Evolutionary conservation across 2,113 vertebrate species (phyloP), one percentile per base, ranked within the genome.

Genomic region (Ceyx melanurus): DNA sequence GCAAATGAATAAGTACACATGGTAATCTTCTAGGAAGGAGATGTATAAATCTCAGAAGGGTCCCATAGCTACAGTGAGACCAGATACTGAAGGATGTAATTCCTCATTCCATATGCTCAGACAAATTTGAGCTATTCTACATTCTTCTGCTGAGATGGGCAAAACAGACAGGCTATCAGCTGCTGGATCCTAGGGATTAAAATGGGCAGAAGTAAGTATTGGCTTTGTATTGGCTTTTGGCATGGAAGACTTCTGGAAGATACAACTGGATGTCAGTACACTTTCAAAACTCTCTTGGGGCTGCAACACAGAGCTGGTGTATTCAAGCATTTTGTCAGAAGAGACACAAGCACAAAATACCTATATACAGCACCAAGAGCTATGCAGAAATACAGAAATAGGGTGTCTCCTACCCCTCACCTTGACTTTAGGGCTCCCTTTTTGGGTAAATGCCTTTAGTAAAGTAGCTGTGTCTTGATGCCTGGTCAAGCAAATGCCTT

Each of bases 351-450:
- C 13, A 58, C 23, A 33, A 60, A 76, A 37, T n/a, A 35, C 0
- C 0, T 28, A 20, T 19, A 28, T 5, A 18, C 1, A 18, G 6
- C 26, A 31, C 15, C 50, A 37, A 68, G 10, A 91, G 7, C 28
- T 45, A 10, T 13, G 10, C 50, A 18, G 43, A 88, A 72, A 78
- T 31, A 42, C 4, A 81, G 53, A 42, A 77, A 74, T 5, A 65
- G 15, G 22, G 15, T 53, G 23, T 8, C 10, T 11, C 5, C 25
- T 28, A 31, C 3, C 5, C 15, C 13, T 29, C 0, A 0, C 6
- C 18, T 11, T 0, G 2, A 57, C 14, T 12, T 4, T 48, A 68
- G 31, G 23, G 15, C 11, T 67, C 20, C 25, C 12, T 72, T n/a
- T 16, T 31, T 58, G 17, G 7, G 6, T 2, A 9, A 72, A 60